A percentile compares a stretch with the other conserved stretches of the same genome.
Conservation (phyloP, 2,113 vertebrate genomes). For the Saccopteryx bilineata region DNA sequence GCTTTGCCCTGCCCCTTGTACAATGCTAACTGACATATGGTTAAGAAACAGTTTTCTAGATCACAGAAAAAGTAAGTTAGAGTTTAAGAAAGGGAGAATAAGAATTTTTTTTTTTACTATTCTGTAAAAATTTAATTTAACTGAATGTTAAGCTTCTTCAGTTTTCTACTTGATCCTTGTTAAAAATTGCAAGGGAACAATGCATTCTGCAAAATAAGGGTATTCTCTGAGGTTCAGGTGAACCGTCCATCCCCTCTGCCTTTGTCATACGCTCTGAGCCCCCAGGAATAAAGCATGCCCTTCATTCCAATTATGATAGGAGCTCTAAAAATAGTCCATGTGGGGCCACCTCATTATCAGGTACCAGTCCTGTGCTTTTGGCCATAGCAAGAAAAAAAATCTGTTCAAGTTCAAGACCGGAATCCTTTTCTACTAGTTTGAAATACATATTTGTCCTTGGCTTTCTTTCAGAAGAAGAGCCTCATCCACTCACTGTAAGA, state of each 20-base stretch:
- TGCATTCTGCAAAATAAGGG: slow-evolving; percentile 11
- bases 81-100: background rate
- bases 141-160: background rate
- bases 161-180: background rate
- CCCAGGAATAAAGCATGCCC: background rate
- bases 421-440: slow-evolving; percentile 44
- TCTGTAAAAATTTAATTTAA: background rate
- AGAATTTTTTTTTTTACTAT: background rate
- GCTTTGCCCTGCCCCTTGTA: background rate
- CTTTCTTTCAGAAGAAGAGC: slow-evolving; percentile 54
- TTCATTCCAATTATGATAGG: background rate
- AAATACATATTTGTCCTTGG: slow-evolving; percentile 61
- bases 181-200: background rate
- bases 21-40: background rate
- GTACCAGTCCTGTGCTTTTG: slow-evolving; percentile 54
- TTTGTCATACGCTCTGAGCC: background rate
- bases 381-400: background rate
- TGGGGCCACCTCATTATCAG: background rate
- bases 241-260: background rate
- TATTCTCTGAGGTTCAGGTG: background rate
- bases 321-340: background rate
- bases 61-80: background rate
- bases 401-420: slow-evolving; percentile 17
- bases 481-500: slow-evolving; percentile 62
- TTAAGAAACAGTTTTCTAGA: background rate